Evolutionary conservation across 2,797 vertebrate genomes (phyloP).

Genomic region (Notoglanidium macrostoma): DNA sequence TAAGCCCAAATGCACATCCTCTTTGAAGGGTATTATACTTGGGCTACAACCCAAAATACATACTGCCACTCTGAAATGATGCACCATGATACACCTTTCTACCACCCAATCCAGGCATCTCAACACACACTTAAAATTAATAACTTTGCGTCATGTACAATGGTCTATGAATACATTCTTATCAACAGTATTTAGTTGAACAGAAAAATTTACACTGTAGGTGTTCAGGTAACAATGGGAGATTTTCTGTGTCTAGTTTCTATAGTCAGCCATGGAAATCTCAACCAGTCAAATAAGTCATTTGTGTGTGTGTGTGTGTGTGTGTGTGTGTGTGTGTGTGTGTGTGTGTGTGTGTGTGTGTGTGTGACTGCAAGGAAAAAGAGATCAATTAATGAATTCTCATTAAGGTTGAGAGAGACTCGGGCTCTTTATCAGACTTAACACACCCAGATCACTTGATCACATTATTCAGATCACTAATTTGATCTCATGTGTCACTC

Average conservation of each 20-base stretch:
- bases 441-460: constrained; percentile 47
- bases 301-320: not conserved
- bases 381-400: constrained; percentile 47
- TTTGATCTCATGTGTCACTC: constrained; percentile 41
- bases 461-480: constrained; percentile 45
- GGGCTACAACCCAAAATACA: not conserved
- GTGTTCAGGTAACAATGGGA: not conserved
- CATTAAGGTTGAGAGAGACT: constrained; percentile 33
- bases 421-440: constrained; percentile 41
- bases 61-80: not conserved
- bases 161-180: not conserved
- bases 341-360: not conserved
- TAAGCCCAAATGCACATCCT: not conserved
- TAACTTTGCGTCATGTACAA: not conserved
- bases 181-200: not conserved
- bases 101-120: not conserved
- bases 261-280: not conserved
- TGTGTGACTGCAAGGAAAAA: not conserved
- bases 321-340: not conserved
- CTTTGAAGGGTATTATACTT: not conserved
- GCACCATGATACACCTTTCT: not conserved
- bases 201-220: not conserved
- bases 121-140: not conserved
- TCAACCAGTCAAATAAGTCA: not conserved
- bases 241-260: not conserved